Evolutionary conservation across 2,797 vertebrate species (phyloP), one percentile per base, ranked within the genome.

Genomic region (Cuniculus paca): DNA sequence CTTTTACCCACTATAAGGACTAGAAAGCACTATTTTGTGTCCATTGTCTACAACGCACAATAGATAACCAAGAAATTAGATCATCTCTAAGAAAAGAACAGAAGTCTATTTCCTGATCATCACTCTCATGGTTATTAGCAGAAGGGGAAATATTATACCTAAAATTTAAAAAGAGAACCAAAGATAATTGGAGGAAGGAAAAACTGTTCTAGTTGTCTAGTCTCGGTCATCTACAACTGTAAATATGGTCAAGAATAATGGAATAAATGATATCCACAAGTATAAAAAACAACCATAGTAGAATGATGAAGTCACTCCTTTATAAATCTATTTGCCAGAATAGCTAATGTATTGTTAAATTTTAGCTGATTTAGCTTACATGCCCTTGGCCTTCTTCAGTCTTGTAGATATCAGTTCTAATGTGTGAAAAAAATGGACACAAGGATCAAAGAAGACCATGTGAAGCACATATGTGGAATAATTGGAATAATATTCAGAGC

Each of bases 131-230:
- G 14, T 63, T 72, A 22, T 13, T 83, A 65, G 1, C 20, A 72
- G 28, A 42, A 45, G 42, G 34, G 19, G 31, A 5, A 48, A 3
- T 34, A n/a, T 58, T 90, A 78, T 36, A 50, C 7, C 56, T 52
- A 95, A 95, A 88, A 86, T 63, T 75, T n/a, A 84, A 90, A 88
- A 5, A 80, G 13, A 79, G 1, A 94, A 94, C 36, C 34, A 84
- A 95, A 92, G 22, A 45, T 82, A 86, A 78, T 28, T 26, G 39
- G 31, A 75, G 20, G 74, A 94, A 92, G 4, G 31, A 5, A 88
- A 97, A 93, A 63, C 24, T 58, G 4, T 79, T 70, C 60, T 86
- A 19, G 1, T 58, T 39, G 14, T 48, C 63, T 79, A 61, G 39
- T 61, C 34, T 80, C 65, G 26, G 20, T 83, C 84, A 77, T 10